Base-by-base conservation (phyloP, 1,140 invertebrate species). In the Antheraea mylitta region DNA sequence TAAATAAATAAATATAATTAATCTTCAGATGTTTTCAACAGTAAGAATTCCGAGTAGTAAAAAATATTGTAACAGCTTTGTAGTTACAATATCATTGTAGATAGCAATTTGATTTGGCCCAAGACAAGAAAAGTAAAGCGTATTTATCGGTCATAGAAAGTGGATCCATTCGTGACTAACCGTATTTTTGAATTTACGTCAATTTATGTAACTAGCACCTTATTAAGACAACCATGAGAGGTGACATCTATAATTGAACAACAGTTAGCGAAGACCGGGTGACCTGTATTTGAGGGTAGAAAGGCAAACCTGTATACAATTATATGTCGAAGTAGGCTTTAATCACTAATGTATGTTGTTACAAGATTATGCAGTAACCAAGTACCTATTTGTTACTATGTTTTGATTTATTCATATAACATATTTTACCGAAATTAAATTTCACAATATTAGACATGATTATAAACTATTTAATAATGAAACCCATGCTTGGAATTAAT, bases 211-310 rank as follows among this genome's bases (percentile, higher is more conserved):
- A 83, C 76, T 90, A 85, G 76, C 85, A 81, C 81, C 82, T 88
- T 82, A 83, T 86, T 86, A 83, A 83, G 74, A 68, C 80, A 80
- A 80, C 78, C 83, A 75, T 36, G 58, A 83, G 80, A 87, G 80
- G 79, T 83, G 83, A 87, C 85, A 89, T 81, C 79, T 75, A 68
- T 53, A 13, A 7, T 53, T 16, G 0, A 85, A 86, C 75, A 76
- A 90, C 89, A 87, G 87, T 90, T 90, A 89, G 76, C 64, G 38
- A 72, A 83, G 87, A 92, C 90, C 86, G 82, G 90, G 88, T 92
- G 80, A 90, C 85, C 86, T 78, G 86, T 73, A 87, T 87, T 79
- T 70, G 71, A 76, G 74, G 59, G 67, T 73, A 77, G 79, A 76
- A 79, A 76, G 79, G 83, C 79, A 80, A 78, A 80, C 81, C 70